These are phyloP conservation scores for Cyprinella venusta DNA, from an alignment of 2,797 vertebrate genomes.

Conservation along the genomic window DNA sequence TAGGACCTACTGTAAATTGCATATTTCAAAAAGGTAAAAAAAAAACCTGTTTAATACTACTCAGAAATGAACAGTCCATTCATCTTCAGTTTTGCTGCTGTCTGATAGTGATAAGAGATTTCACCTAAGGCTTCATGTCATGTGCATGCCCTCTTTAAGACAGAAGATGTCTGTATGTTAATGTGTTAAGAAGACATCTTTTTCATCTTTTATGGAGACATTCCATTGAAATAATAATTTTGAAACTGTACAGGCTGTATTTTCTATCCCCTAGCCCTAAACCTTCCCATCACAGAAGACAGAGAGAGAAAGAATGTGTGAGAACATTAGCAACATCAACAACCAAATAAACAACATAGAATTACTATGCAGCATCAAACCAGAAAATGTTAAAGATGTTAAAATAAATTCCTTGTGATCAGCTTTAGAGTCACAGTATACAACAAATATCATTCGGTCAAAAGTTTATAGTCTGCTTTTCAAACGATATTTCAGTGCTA, in stretches of 20 bases:
- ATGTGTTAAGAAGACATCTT: constrained; percentile 4
- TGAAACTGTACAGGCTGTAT: not conserved
- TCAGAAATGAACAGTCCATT: not conserved
- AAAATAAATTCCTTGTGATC: not conserved
- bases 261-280: not conserved
- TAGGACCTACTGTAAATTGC: not conserved
- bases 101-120: constrained; percentile 69
- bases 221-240: not conserved
- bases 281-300: not conserved
- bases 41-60: not conserved
- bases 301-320: not conserved
- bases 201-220: not conserved
- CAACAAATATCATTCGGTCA: not conserved
- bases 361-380: not conserved
- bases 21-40: not conserved
- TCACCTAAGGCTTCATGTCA: constrained; percentile 66
- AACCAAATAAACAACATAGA: not conserved
- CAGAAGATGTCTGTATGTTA: constrained; percentile 43
- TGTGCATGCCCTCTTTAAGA: constrained; percentile 61
- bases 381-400: not conserved
- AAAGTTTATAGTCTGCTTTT: not conserved
- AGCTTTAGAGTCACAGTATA: not conserved
- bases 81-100: constrained; percentile 74
- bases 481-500: not conserved
- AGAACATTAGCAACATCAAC: constrained; percentile 5